A percentile compares a stretch with the other conserved stretches of the same genome.
Evolutionary conservation across 2,888 invertebrate genomes (phyloP).

Genomic region (Carterocephalus palaemon): DNA sequence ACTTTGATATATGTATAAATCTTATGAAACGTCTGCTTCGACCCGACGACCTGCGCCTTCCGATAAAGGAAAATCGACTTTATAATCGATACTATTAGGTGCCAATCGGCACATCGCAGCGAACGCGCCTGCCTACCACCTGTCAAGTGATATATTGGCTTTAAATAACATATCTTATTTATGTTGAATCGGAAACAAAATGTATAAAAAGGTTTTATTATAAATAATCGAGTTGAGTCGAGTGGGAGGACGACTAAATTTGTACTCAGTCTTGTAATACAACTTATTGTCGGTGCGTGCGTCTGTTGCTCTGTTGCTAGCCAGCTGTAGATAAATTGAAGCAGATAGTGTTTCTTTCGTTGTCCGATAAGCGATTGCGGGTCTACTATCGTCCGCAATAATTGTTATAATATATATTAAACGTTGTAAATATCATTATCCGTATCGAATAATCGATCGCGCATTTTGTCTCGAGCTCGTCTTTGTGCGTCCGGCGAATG

Average conservation of each 20-base stretch:
- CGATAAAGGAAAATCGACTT: slow-evolving; percentile 39
- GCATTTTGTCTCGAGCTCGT: slow-evolving; percentile 13
- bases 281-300: slow-evolving; percentile 52
- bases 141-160: slow-evolving; percentile 78
- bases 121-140: slow-evolving; percentile 66
- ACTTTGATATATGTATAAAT: slow-evolving; percentile 77
- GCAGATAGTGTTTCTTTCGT: slow-evolving; percentile 59
- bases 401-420: slow-evolving; percentile 31
- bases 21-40: slow-evolving; percentile 64
- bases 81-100: slow-evolving; percentile 39
- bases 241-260: slow-evolving; percentile 76
- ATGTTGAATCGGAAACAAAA: slow-evolving; percentile 78
- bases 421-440: slow-evolving; percentile 24
- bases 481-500: slow-evolving; percentile 14
- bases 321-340: slow-evolving; percentile 61
- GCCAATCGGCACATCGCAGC: slow-evolving; percentile 40
- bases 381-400: slow-evolving; percentile 27
- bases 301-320: slow-evolving; percentile 40
- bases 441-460: slow-evolving; percentile 24
- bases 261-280: slow-evolving; percentile 68
- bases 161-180: slow-evolving; percentile 80
- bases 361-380: slow-evolving; percentile 49
- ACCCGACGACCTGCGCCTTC: slow-evolving; percentile 44
- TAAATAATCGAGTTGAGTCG: slow-evolving; percentile 63
- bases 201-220: slow-evolving; percentile 73